Conservation (phyloP, 2,797 vertebrate genomes). For the Tiaroga cobitis region DNA sequence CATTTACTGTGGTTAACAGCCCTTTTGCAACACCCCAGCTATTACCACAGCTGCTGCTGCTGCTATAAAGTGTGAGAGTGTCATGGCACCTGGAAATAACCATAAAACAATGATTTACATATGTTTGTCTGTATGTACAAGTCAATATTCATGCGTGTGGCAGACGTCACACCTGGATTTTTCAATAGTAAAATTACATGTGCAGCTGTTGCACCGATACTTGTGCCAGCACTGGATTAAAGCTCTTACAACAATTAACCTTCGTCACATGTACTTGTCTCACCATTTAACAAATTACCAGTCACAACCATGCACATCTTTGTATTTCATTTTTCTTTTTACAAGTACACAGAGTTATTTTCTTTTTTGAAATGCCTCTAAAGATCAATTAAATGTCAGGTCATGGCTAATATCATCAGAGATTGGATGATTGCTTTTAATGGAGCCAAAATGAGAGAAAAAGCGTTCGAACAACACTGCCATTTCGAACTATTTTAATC, state of each 20-base stretch:
- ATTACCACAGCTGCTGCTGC: slow-evolving; percentile 58
- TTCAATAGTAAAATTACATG: neutral
- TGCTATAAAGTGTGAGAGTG: slow-evolving; percentile 49
- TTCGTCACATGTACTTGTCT: slow-evolving; percentile 18
- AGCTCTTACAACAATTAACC: slow-evolving; percentile 44
- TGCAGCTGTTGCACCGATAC: slow-evolving; percentile 1
- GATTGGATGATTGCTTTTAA: slow-evolving; percentile 37
- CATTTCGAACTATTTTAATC: slow-evolving; percentile 4
- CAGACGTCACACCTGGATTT: slow-evolving; percentile 1
- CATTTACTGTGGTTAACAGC: slow-evolving; percentile 59
- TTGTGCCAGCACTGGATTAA: slow-evolving; percentile 11
- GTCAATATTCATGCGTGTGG: neutral
- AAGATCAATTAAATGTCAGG: slow-evolving; percentile 24
- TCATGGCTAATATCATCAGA: neutral
- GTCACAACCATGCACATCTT: neutral
- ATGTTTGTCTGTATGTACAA: slow-evolving; percentile 18
- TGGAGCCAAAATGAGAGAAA: slow-evolving; percentile 23
- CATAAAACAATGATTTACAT: slow-evolving; percentile 31
- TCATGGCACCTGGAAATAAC: slow-evolving; percentile 25
- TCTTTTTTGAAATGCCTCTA: neutral
- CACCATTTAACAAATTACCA: slow-evolving; percentile 14
- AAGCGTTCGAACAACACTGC: neutral
- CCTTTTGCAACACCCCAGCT: slow-evolving; percentile 54
- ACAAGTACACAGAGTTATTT: neutral
- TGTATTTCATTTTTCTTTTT: neutral